Percentiles rank a stretch among this genome's conserved stretches.
Evolutionary conservation across 2,113 vertebrate genomes (phyloP).

Genomic region (Heterocephalus glaber): DNA sequence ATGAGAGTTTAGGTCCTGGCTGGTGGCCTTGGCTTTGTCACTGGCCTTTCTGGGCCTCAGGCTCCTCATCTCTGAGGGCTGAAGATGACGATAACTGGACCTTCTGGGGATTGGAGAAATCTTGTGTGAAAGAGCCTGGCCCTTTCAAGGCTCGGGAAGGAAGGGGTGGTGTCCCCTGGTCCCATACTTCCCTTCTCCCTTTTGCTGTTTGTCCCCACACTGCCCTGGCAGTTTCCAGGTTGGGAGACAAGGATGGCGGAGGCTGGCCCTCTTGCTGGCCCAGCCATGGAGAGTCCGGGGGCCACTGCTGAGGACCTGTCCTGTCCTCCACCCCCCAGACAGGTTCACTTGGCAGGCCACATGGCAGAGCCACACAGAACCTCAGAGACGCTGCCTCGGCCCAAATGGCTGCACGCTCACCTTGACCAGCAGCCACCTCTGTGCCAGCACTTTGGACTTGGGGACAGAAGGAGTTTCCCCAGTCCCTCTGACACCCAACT

Average conservation of each 20-base stretch:
- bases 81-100: too few species aligned
- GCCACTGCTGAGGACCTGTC: not conserved
- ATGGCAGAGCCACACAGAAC: not conserved
- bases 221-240: not conserved
- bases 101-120: not conserved
- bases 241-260: not conserved
- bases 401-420: fast-evolving
- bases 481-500: not conserved
- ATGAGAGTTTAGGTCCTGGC: not conserved
- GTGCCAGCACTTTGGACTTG: not conserved
- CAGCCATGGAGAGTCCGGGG: not conserved
- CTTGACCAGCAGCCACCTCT: not conserved
- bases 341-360: not conserved
- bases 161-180: not conserved
- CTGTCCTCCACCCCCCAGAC: too few species aligned
- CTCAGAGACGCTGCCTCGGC: not conserved
- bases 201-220: not conserved
- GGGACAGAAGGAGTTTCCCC: not conserved
- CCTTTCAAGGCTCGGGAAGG: fast-evolving
- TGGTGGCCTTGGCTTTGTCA: too few species aligned
- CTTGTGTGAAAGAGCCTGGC: not conserved
- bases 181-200: not conserved
- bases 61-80: not conserved
- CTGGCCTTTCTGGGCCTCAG: not conserved
- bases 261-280: not conserved